Evolutionary conservation across 2,113 vertebrate species (phyloP), one percentile per base, ranked within the genome.

Genomic region (Dicerorhinus sumatrensis): DNA sequence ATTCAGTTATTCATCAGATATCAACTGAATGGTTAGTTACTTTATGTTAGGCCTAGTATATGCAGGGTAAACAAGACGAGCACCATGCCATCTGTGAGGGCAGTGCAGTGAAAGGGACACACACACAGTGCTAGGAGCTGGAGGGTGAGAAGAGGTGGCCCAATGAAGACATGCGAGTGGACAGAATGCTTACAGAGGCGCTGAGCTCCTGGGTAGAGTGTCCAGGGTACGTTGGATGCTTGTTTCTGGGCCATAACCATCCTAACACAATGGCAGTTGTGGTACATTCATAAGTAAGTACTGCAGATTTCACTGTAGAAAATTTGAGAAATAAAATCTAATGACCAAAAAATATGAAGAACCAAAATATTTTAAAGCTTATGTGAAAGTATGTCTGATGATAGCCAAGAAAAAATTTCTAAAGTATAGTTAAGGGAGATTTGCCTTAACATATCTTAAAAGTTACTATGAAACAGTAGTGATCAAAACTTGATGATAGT

Each of bases 191-290:
- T 10, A 0, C 8, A 23, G 3, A 62, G 48, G 31, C 2, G 1
- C 39, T 20, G 11, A 42, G 67, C 0, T 36, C 17, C 0, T 1
- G 25, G 31, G 5, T 27, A 7, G 8, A 17, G 18, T 31, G 42
- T 76, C 42, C 67, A 2, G 31, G 54, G 2, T 16, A 23, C 25
- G 0, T 1, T 3, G 25, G 60, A 7, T 20, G 62, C 8, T 0
- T 20, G 0, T 60, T 51, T 83, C 73, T 39, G 39, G 36, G 58
- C 81, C 2, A 0, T 65, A 14, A 48, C 36, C 51, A 0, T 67
- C 73, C 88, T 29, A 14, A 14, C 36, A 70, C 6, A n/a, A 0
- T 6, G 46, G 67, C 3, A 31, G 23, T 36, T 17, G 4, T 31
- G 21, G 6, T 31, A 3, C 5, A 2, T 79, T 90, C 39, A 2